A percentile compares a stretch with the other conserved stretches of the same genome.
Evolutionary conservation across 2,113 vertebrate genomes (phyloP).

Genomic region (Arothron firmamentum): DNA sequence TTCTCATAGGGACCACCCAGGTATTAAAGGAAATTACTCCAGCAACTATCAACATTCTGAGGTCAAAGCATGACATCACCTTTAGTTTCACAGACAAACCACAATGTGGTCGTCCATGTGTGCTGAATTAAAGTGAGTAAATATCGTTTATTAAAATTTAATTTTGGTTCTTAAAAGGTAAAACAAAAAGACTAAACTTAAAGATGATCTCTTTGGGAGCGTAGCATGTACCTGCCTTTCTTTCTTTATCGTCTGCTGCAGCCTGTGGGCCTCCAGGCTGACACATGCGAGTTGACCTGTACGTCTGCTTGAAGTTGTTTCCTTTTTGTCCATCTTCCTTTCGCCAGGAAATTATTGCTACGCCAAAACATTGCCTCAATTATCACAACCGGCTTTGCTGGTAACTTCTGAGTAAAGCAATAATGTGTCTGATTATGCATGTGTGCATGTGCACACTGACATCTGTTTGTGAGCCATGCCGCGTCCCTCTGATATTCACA

Average conservation of each 20-base stretch:
- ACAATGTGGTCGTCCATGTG: background rate
- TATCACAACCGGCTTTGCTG: constrained; percentile 40
- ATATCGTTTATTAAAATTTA: no score
- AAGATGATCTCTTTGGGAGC: no score
- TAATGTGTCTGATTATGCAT: constrained; percentile 49
- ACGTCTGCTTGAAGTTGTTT: constrained; percentile 13
- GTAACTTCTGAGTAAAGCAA: constrained; percentile 57
- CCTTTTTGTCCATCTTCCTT: background rate
- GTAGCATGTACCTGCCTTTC: no score
- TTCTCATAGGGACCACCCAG: constrained; percentile 68
- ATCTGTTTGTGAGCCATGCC: constrained; percentile 58
- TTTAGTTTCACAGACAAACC: constrained; percentile 37
- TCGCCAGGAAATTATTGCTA: constrained; percentile 48
- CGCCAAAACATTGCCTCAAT: constrained; percentile 42
- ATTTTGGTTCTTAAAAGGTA: no score
- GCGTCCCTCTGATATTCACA: constrained; percentile 49
- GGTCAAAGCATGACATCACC: no score
- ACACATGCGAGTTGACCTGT: constrained; percentile 21
- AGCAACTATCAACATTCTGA: constrained; percentile 42
- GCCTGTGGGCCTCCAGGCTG: background rate
- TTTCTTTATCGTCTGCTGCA: no score
- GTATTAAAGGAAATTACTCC: constrained; percentile 72
- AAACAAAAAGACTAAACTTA: no score
- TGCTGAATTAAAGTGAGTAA: background rate
- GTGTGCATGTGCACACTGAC: constrained; percentile 27